phyloP scores from a whole-genome alignment of 2,113 vertebrate species.

The Grallaria varia region DNA sequence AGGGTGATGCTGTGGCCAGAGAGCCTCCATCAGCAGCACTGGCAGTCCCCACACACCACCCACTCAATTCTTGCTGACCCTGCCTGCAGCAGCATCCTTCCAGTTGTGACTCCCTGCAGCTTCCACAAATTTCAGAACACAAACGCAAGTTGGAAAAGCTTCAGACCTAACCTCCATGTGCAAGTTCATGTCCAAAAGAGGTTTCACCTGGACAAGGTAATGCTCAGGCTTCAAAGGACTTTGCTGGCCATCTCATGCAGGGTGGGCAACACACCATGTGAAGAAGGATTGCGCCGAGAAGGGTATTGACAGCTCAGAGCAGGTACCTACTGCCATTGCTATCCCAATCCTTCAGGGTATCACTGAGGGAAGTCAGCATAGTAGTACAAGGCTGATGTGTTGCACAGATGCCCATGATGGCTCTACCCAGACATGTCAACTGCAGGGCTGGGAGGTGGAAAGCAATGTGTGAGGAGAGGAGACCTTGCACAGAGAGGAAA shows the following conservation, averaged over 20 bases:
- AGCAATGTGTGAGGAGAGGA: neutral
- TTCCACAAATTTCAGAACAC: neutral
- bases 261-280: neutral
- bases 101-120: neutral
- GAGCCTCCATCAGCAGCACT: fast-evolving
- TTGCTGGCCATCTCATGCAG: neutral
- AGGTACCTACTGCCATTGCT: neutral
- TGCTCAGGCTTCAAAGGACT: neutral
- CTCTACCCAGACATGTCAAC: neutral
- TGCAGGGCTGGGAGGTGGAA: neutral
- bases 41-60: neutral
- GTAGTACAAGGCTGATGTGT: neutral
- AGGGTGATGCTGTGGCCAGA: fast-evolving
- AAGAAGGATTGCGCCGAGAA: neutral
- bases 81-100: neutral
- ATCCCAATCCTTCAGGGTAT: fast-evolving
- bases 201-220: neutral
- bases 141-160: neutral
- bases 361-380: neutral
- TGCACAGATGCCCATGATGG: neutral
- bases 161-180: neutral
- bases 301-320: neutral
- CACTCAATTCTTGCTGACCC: neutral
- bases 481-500: neutral
- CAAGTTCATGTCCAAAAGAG: neutral